A percentile compares a stretch with the other conserved stretches of the same genome.
These are phyloP conservation scores for Augiades crinisus DNA, from an alignment of 2,888 invertebrate genomes.

Conservation along the genomic window DNA sequence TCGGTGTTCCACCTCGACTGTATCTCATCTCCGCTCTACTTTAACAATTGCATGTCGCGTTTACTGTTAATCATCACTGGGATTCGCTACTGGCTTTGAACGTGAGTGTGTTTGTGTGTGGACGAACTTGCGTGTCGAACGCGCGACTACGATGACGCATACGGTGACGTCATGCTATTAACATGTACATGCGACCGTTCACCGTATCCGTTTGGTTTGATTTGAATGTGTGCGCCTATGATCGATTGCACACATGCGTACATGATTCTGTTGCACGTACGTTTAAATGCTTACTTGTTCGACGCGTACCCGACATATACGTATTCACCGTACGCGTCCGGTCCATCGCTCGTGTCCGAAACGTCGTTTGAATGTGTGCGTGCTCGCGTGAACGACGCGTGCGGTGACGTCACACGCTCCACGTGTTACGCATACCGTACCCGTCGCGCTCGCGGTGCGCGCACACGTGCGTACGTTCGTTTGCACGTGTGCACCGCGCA, in stretches of 20 bases:
- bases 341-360: too few relatives aligned
- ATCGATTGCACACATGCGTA: too few relatives aligned
- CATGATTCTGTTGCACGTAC: too few relatives aligned
- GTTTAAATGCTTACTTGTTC: too few relatives aligned
- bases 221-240: too few relatives aligned
- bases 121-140: conserved; percentile 4
- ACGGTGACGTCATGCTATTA: neutral
- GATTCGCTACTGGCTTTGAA: conserved; percentile 41
- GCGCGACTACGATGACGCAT: neutral
- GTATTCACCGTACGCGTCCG: too few relatives aligned
- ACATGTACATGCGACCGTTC: too few relatives aligned
- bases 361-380: neutral
- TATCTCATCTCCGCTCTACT: conserved; percentile 46
- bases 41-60: conserved; percentile 58
- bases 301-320: too few relatives aligned
- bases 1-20: conserved; percentile 55
- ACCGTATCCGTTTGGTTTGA: too few relatives aligned
- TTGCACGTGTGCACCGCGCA: conserved; percentile 31
- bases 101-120: conserved; percentile 32
- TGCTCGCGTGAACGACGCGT: neutral
- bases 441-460: too few relatives aligned
- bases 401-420: neutral
- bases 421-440: too few relatives aligned
- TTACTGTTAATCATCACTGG: conserved; percentile 44
- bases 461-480: too few relatives aligned